Conservation (phyloP, 2,797 vertebrate species). For the Fringilla coelebs region DNA sequence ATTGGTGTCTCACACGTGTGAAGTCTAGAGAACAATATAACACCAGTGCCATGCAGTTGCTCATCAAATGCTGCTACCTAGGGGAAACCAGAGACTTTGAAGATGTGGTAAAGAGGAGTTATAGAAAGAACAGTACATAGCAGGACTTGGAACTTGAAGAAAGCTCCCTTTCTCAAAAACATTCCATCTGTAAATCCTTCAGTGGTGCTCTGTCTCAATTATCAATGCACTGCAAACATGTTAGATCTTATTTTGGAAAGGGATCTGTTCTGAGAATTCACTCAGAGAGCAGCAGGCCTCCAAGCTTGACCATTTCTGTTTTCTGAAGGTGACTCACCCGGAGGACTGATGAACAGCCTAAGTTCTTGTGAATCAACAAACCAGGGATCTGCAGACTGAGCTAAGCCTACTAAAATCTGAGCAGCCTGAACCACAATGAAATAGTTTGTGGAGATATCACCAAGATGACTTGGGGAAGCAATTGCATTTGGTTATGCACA, state of each 20-base stretch:
- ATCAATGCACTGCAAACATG: not conserved
- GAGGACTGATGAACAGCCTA: not conserved
- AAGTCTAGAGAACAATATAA: not conserved
- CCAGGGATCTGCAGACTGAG: not conserved
- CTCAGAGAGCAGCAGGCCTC: not conserved
- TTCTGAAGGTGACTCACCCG: not conserved
- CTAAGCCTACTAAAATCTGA: not conserved
- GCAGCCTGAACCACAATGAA: not conserved
- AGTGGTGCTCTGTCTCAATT: not conserved
- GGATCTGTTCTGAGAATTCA: not conserved
- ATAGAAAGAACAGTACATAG: not conserved
- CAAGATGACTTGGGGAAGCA: not conserved
- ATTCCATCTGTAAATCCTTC: not conserved
- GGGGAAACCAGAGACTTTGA: not conserved
- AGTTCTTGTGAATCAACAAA: not conserved
- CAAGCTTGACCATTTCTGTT: not conserved
- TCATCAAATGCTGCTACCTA: not conserved
- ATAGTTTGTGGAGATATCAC: not conserved
- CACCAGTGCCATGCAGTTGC: not conserved
- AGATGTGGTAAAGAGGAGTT: not conserved
- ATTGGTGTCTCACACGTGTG: not conserved
- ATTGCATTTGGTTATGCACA: not conserved
- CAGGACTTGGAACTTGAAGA: not conserved
- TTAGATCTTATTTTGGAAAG: not conserved
- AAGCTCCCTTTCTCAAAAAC: not conserved